These are phyloP conservation scores for Probaryconus sp. DNA, from an alignment of 1,140 invertebrate genomes.

Conservation along the genomic window DNA sequence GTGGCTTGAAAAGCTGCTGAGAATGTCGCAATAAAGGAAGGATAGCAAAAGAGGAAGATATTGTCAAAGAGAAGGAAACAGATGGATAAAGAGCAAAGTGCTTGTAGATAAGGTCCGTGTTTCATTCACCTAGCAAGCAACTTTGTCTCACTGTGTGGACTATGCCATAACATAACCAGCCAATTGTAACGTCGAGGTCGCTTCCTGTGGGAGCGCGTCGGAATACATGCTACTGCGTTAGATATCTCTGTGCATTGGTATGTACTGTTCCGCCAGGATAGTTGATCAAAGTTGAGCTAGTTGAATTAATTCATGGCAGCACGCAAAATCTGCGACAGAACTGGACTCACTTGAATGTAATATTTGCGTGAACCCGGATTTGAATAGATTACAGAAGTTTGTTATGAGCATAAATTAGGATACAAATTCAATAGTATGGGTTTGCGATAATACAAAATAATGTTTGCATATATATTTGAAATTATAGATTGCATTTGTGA, in stretches of 20 bases:
- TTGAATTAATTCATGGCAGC: slow-evolving; percentile 43
- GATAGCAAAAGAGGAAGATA: slow-evolving; percentile 29
- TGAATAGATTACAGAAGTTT: slow-evolving; percentile 45
- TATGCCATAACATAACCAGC: slow-evolving; percentile 54
- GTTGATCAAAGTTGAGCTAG: slow-evolving; percentile 51
- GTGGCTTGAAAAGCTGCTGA: slow-evolving; percentile 15
- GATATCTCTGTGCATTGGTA: slow-evolving; percentile 50
- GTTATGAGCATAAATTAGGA: slow-evolving; percentile 44
- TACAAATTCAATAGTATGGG: slow-evolving; percentile 28
- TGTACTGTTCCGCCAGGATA: slow-evolving; percentile 45
- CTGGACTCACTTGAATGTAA: slow-evolving; percentile 38
- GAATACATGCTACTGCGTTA: slow-evolving; percentile 44
- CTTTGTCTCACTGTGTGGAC: slow-evolving; percentile 35
- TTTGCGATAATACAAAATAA: slow-evolving; percentile 30
- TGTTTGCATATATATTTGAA: slow-evolving; percentile 31
- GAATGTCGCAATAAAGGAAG: slow-evolving; percentile 38
- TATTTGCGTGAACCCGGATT: slow-evolving; percentile 37
- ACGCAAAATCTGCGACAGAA: slow-evolving; percentile 35
- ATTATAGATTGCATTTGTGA: slow-evolving; percentile 20
- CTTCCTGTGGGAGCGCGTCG: slow-evolving; percentile 45
- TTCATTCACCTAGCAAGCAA: slow-evolving; percentile 42
- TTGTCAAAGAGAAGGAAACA: slow-evolving; percentile 38
- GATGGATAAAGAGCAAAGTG: slow-evolving; percentile 39
- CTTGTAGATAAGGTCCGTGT: slow-evolving; percentile 47
- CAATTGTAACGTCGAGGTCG: slow-evolving; percentile 52